Base-by-base conservation (phyloP, 2,113 vertebrate genomes). In the Corydoras sp. region DNA sequence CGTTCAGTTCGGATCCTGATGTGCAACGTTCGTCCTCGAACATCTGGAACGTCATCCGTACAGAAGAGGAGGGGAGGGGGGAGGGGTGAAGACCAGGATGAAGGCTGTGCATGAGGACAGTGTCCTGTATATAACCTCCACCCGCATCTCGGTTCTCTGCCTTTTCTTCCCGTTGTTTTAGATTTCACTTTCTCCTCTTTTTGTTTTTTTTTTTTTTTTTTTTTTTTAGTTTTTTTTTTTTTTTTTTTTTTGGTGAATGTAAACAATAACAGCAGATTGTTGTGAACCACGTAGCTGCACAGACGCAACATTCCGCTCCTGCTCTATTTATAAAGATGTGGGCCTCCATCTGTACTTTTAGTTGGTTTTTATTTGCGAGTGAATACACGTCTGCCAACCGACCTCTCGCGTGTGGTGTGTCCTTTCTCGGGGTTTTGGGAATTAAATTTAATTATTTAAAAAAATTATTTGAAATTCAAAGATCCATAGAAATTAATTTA, bases 331-430 rank as follows among this genome's bases (percentile, higher is more conserved):
- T 78, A 43, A 62, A 63, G 12, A 63, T 50, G 58, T 63, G 60
- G 65, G 12, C 64, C 60, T 67, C 7, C 12, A 63, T 65, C 24
- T 75, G 71, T 75, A 71, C 35, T 43, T 64, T 74, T 69, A 71
- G 59, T 75, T 75, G 50, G 73, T 13, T 75, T 75, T 65, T 75
- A 68, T 75, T 78, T 79, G 69, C n/a, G 58, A 72, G 65, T 66
- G 67, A 79, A 75, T 75, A 75, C 69, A 79, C 58, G 58, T 67
- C 58, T 66, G 54, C 61, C 69, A 72, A 68, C 59, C 59, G 49
- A 62, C 32, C 6, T 15, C n/a, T 14, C 7, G 7, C 12, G n/a
- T 54, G 49, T 60, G 67, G 56, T 62, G 18, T 9, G 4, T 11
- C 10, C 15, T 56, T 63, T n/a, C 31, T 24, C 18, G 18, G 18